Evolutionary conservation across 2,113 vertebrate species (phyloP), one percentile per base, ranked within the genome.

Genomic region (Lates calcarifer): DNA sequence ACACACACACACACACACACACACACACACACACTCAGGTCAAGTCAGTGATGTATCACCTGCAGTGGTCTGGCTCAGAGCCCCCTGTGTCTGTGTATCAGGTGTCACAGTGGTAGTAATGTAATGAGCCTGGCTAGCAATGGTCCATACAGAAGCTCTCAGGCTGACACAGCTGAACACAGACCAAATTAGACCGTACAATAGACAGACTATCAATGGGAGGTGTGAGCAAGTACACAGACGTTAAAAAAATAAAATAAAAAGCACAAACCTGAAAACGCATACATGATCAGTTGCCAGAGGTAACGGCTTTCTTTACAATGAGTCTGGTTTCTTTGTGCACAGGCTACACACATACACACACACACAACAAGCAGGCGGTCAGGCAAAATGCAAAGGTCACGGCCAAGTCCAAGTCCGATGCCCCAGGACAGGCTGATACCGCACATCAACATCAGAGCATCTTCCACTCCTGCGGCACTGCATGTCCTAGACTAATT

Each of bases 311-410:
- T 71, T 83, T 74, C 53, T 35, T 62, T 55, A 65, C 28, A 6
- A 22, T 57, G 45, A 60, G 47, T 56, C 53, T 12, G n/a, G 75
- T 29, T 51, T 82, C 37, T 64, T 60, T 47, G 47, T 61, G 47
- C 17, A 18, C 51, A 66, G 71, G 57, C 78, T 53, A 74, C 47
- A 56, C 62, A 70, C 17, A 74, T n/a, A 79, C 35, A 60, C 20
- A 61, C 17, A 37, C 12, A 74, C 2, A 64, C 20, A 45, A 74
- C 33, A n/a, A n/a, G n/a, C 60, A 57, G 18, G 7, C 55, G 2
- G 63, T 26, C 62, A 41, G 68, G 87, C 69, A 49, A 83, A 87
- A 82, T 60, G 63, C 81, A 89, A 89, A 93, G 88, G 86, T 89
- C 86, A 87, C 13, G 61, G 84, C 68, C 62, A 76, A 78, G 74